Evolutionary conservation across 2,888 invertebrate genomes (phyloP).

Genomic region (Slavum lentiscoides): DNA sequence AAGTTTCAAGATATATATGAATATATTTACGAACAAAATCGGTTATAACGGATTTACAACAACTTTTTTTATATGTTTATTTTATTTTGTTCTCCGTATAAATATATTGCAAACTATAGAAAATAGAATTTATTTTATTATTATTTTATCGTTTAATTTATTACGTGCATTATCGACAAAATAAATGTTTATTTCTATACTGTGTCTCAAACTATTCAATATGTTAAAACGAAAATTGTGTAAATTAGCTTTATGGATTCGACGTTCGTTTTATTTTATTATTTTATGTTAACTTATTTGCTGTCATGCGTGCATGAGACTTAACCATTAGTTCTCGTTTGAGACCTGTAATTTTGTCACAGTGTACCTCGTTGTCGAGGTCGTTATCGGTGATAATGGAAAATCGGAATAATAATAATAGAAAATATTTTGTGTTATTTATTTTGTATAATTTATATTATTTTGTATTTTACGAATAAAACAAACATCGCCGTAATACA

Average conservation of each 20-base stretch:
- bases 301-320: neutral
- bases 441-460: neutral
- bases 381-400: neutral
- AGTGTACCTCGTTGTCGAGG: neutral
- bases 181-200: neutral
- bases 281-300: neutral
- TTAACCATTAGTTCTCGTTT: neutral
- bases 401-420: neutral
- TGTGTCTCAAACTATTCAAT: neutral
- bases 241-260: neutral
- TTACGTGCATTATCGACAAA: neutral
- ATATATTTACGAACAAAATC: too few species aligned
- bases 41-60: too few species aligned
- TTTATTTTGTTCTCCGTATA: too few species aligned
- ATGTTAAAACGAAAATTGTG: neutral
- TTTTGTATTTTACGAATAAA: neutral
- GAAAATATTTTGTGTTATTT: neutral
- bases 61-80: too few species aligned
- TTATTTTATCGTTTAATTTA: too few species aligned
- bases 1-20: too few species aligned
- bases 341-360: too few species aligned
- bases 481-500: neutral
- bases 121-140: too few species aligned
- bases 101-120: too few species aligned
- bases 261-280: neutral